A percentile compares a stretch with the other conserved stretches of the same genome.
Conservation (phyloP, 2,797 vertebrate species). For the Poecilia velifera region DNA sequence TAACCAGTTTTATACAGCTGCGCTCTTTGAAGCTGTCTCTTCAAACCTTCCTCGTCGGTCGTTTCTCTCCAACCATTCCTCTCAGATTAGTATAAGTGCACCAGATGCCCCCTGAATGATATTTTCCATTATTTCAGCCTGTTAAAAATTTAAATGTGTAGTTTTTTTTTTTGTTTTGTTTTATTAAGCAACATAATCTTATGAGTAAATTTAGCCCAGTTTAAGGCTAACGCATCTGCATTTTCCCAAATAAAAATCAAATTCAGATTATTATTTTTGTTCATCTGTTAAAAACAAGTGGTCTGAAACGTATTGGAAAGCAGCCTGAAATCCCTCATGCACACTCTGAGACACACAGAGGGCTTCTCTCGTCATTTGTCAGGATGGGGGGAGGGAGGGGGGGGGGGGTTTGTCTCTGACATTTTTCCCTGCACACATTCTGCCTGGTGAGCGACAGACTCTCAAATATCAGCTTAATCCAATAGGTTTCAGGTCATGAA, state of each 20-base stretch:
- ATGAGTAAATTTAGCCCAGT: background rate
- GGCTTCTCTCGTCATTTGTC: slow-evolving; percentile 44
- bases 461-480: slow-evolving; percentile 56
- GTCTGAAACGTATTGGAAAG: background rate
- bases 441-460: slow-evolving; percentile 37
- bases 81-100: slow-evolving; percentile 9
- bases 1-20: slow-evolving; percentile 15
- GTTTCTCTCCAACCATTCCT: background rate
- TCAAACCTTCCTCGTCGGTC: background rate
- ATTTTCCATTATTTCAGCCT: background rate
- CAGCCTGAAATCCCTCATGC: slow-evolving; percentile 10
- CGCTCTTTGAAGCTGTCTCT: background rate
- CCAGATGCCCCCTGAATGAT: background rate
- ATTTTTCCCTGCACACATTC: slow-evolving; percentile 41
- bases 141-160: background rate
- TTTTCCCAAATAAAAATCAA: background rate
- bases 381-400: background rate
- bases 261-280: background rate
- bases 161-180: background rate
- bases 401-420: slow-evolving; percentile 38
- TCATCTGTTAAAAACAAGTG: slow-evolving; percentile 4
- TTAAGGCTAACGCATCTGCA: background rate
- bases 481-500: slow-evolving; percentile 48
- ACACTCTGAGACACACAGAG: slow-evolving; percentile 17
- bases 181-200: background rate